phyloP scores from a whole-genome alignment of 2,113 vertebrate genomes.

The Potamarius usumacintae region DNA sequence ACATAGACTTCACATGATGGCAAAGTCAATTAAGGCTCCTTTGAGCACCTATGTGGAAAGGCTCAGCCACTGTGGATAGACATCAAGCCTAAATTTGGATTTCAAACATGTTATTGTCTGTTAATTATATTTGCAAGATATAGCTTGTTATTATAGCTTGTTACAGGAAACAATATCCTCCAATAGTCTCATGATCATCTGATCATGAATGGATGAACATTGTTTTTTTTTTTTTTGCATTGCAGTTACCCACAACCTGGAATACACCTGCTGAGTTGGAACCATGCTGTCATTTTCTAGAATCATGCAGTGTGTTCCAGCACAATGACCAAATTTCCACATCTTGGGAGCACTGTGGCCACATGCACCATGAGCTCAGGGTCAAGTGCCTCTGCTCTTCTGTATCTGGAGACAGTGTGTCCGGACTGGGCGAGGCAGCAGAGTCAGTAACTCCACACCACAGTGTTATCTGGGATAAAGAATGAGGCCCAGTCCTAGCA shows the following conservation, averaged over 20 bases:
- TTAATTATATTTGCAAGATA: background rate
- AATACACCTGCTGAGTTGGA: conserved; percentile 28
- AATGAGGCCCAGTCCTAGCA: conserved; percentile 28
- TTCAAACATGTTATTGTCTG: background rate
- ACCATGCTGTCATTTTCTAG: conserved; percentile 38
- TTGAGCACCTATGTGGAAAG: background rate
- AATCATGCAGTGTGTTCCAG: conserved; percentile 41
- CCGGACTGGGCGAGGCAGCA: conserved; percentile 28
- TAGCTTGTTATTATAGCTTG: background rate
- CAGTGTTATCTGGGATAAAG: conserved; percentile 48
- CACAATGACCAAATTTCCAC: conserved; percentile 23
- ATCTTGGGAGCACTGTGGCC: conserved; percentile 7
- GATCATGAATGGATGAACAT: background rate
- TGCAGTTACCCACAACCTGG: background rate
- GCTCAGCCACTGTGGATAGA: background rate
- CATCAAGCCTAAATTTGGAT: background rate
- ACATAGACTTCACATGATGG: conserved; percentile 31
- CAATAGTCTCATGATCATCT: background rate
- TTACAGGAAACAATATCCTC: background rate
- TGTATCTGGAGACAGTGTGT: conserved; percentile 46
- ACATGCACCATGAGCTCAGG: conserved; percentile 40
- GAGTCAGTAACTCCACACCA: conserved; percentile 26
- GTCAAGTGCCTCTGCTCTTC: conserved; percentile 32
- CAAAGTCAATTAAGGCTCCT: conserved; percentile 13
- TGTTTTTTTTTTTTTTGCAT: background rate